A percentile compares a stretch with the other conserved stretches of the same genome.
Conservation (phyloP, 2,888 invertebrate genomes). For the Nasonovia ribisnigri region DNA sequence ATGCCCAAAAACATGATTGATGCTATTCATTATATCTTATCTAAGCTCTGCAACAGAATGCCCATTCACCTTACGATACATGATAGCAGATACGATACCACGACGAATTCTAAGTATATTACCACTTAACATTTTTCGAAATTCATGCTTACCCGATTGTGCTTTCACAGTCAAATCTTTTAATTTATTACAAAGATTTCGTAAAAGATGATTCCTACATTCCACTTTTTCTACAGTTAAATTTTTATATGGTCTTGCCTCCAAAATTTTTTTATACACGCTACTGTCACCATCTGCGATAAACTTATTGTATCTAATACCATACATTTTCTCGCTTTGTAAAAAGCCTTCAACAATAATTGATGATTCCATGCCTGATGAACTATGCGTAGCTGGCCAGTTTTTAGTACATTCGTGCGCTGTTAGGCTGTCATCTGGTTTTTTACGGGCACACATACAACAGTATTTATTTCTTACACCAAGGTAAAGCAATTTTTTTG, state of each 20-base stretch:
- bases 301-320: background rate
- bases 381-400: background rate
- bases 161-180: too few relatives aligned
- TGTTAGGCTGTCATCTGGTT: too few relatives aligned
- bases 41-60: background rate
- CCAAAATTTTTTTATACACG: too few relatives aligned
- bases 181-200: too few relatives aligned
- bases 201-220: too few relatives aligned
- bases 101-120: slow-evolving; percentile 8
- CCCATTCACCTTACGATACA: background rate
- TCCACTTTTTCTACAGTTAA: too few relatives aligned
- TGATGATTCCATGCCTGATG: background rate
- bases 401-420: background rate
- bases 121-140: background rate
- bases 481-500: background rate
- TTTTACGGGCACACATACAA: background rate
- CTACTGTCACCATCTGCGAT: too few relatives aligned
- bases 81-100: background rate
- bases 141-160: too few relatives aligned
- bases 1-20: background rate
- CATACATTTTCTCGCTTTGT: background rate
- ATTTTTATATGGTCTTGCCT: too few relatives aligned
- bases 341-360: background rate
- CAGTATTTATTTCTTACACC: background rate
- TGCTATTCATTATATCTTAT: background rate